Conservation (phyloP, 2,888 invertebrate species). For the Lycophotia porphyrea region DNA sequence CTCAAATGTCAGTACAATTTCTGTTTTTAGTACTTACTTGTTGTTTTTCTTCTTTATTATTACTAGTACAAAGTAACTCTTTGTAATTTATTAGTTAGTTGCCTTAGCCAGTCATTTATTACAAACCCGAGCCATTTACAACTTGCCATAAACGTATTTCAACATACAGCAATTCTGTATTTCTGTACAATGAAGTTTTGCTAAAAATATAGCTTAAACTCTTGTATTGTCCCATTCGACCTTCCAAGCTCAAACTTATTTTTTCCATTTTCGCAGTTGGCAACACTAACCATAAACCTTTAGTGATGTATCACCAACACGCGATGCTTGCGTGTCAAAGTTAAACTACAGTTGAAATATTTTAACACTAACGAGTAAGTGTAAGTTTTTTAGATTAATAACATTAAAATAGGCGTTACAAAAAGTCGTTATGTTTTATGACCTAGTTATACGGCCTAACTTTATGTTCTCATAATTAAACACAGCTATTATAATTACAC, state of each 20-base stretch:
- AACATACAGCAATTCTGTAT: conserved; percentile 19
- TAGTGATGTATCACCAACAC: conserved; percentile 58
- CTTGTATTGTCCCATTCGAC: conserved; percentile 46
- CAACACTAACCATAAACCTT: conserved; percentile 56
- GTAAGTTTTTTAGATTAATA: conserved; percentile 26
- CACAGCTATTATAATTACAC: neutral
- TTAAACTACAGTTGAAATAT: conserved; percentile 54
- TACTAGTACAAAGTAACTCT: conserved; percentile 33
- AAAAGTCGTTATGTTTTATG: conserved; percentile 23
- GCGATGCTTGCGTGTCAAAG: conserved; percentile 62
- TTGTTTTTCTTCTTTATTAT: conserved; percentile 15
- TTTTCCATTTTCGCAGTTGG: conserved; percentile 53
- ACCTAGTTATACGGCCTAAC: neutral
- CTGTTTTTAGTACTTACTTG: neutral
- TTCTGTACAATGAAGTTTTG: conserved; percentile 32
- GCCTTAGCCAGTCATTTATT: conserved; percentile 33
- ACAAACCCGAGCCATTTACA: conserved; percentile 32
- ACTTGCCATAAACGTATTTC: conserved; percentile 41
- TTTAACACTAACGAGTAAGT: conserved; percentile 46
- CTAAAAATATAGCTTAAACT: conserved; percentile 38
- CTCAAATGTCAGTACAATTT: conserved; percentile 7
- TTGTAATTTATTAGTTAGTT: conserved; percentile 46
- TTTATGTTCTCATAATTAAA: conserved; percentile 11
- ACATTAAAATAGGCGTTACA: conserved; percentile 10
- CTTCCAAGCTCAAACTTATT: conserved; percentile 48